A percentile compares a stretch with the other conserved stretches of the same genome.
phyloP scores from a whole-genome alignment of 2,888 invertebrate genomes.

The Kuschelorhynchus macadamiae region DNA sequence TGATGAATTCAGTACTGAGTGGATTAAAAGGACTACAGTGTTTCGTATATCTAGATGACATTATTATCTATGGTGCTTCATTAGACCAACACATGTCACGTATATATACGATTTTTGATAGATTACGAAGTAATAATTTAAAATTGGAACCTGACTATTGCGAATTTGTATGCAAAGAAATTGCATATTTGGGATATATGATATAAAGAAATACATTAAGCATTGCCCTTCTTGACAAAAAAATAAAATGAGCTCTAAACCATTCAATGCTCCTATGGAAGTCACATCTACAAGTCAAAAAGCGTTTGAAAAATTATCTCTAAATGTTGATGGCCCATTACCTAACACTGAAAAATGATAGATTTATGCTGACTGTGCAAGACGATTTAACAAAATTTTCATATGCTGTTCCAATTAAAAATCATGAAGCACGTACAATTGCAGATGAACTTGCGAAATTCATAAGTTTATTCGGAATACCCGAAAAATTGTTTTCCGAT shows the following conservation, averaged over 20 bases:
- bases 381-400: slow-evolving; percentile 48
- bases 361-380: slow-evolving; percentile 34
- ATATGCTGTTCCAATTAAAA: slow-evolving; percentile 20
- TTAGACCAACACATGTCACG: no score
- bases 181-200: no score
- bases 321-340: slow-evolving; percentile 59
- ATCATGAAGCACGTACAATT: slow-evolving; percentile 59
- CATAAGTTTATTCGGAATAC: slow-evolving; percentile 60
- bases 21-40: slow-evolving; percentile 41
- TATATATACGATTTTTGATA: no score
- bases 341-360: slow-evolving; percentile 54
- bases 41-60: slow-evolving; percentile 8
- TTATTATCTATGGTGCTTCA: no score
- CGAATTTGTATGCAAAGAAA: no score
- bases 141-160: no score
- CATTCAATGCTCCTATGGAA: slow-evolving; percentile 5
- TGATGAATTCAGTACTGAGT: slow-evolving; percentile 55
- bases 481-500: slow-evolving; percentile 58
- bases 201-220: slow-evolving; percentile 38
- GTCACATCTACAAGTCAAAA: background rate
- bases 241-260: slow-evolving; percentile 47
- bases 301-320: slow-evolving; percentile 51
- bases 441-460: slow-evolving; percentile 59
- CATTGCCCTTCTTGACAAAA: slow-evolving; percentile 52
- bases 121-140: no score